Conservation (phyloP, 2,797 vertebrate species). For the Serranus cabrilla region DNA sequence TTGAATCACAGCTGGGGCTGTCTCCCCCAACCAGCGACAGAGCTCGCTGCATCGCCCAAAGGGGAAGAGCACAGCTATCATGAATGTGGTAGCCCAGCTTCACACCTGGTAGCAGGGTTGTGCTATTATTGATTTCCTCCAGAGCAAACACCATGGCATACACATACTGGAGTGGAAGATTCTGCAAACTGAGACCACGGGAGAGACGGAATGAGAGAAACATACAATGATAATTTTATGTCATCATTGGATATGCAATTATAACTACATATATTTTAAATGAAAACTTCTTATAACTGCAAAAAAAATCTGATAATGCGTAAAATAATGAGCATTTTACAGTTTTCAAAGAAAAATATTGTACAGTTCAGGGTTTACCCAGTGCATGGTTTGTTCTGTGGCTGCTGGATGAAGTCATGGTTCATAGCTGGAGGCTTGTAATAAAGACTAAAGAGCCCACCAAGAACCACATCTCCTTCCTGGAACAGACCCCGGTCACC, state of each 20-base stretch:
- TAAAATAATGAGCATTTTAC: neutral
- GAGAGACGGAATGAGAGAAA: conserved; percentile 11
- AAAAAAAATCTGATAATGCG: neutral
- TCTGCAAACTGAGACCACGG: conserved; percentile 81
- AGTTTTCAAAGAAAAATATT: conserved; percentile 5
- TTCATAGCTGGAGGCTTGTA: conserved; percentile 61
- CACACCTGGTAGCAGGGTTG: conserved; percentile 74
- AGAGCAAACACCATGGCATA: conserved; percentile 84
- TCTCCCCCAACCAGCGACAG: conserved; percentile 73
- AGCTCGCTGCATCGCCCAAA: conserved; percentile 64
- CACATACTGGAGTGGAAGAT: conserved; percentile 76
- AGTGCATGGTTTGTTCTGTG: conserved; percentile 70
- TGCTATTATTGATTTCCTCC: conserved; percentile 80
- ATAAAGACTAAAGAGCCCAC: conserved; percentile 82
- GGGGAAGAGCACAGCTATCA: conserved; percentile 72
- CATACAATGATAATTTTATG: neutral
- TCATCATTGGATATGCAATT: neutral
- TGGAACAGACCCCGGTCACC: conserved; percentile 72
- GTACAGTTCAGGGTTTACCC: conserved; percentile 65
- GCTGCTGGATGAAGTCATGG: conserved; percentile 64
- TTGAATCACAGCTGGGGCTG: conserved; percentile 56
- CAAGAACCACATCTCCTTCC: conserved; percentile 84
- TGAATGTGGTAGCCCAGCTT: conserved; percentile 77
- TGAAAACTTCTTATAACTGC: too few relatives aligned
- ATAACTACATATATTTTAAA: neutral